Conservation (phyloP, 1,140 invertebrate genomes). For the Drosophila bifasciata region DNA sequence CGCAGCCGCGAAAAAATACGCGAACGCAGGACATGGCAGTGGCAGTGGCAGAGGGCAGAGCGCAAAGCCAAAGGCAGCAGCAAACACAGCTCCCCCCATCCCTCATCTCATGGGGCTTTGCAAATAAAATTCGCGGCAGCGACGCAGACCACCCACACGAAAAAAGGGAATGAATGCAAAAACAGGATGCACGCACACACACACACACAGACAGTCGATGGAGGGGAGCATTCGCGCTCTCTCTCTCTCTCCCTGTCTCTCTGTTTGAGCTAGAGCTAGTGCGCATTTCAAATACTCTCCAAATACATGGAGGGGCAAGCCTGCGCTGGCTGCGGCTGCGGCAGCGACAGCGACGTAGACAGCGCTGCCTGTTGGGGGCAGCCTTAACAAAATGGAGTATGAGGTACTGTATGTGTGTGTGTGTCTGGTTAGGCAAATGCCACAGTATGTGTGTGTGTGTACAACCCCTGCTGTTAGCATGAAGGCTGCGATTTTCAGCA, state of each 20-base stretch:
- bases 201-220: constrained; percentile 7
- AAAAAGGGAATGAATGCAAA: constrained; percentile 12
- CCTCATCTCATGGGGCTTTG: constrained; percentile 49
- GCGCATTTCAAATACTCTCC: constrained; percentile 76
- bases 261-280: constrained; percentile 78
- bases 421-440: no score
- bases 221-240: constrained; percentile 42
- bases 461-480: constrained; percentile 9
- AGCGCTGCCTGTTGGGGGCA: constrained; percentile 64
- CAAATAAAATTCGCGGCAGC: constrained; percentile 72
- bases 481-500: constrained; percentile 5
- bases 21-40: constrained; percentile 58
- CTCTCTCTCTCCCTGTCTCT: constrained; percentile 5
- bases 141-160: constrained; percentile 49
- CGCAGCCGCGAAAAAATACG: constrained; percentile 81
- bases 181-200: constrained; percentile 34
- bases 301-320: constrained; percentile 67
- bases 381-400: constrained; percentile 59
- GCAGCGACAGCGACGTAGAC: constrained; percentile 37
- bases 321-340: constrained; percentile 12
- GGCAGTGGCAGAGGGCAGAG: constrained; percentile 33
- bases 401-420: constrained; percentile 20
- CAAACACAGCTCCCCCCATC: constrained; percentile 33
- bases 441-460: constrained; percentile 5
- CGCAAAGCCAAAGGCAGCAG: constrained; percentile 57